Conservation (phyloP, 2,113 vertebrate genomes). For the Hyperoodon ampullatus region DNA sequence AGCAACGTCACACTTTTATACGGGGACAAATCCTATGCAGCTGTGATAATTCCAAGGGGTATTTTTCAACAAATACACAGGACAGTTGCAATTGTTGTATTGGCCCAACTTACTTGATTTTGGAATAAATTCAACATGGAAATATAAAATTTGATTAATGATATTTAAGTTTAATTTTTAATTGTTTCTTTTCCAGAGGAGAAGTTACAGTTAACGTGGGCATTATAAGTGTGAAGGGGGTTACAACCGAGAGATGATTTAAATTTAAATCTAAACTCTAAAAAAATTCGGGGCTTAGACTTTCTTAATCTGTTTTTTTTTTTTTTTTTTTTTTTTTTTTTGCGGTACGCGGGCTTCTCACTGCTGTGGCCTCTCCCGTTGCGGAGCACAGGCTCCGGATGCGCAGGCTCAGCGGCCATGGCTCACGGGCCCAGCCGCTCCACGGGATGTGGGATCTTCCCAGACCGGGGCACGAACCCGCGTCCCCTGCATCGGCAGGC, state of each 20-base stretch:
- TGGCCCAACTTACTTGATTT: background rate
- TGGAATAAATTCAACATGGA: background rate
- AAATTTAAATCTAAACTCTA: slow-evolving; percentile 29
- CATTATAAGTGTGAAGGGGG: background rate
- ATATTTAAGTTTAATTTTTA: slow-evolving; percentile 38
- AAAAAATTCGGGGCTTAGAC: background rate
- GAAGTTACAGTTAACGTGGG: background rate
- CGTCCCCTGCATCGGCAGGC: too few species aligned
- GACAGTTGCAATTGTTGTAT: background rate
- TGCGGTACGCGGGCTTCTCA: too few species aligned
- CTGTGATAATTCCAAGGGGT: background rate
- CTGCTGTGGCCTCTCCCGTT: too few species aligned
- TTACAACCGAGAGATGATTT: background rate
- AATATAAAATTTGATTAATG: slow-evolving; percentile 20
- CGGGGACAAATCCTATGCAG: background rate
- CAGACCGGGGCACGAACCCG: too few species aligned
- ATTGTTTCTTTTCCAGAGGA: background rate
- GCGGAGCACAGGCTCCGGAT: too few species aligned
- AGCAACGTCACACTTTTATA: background rate
- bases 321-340: too few species aligned
- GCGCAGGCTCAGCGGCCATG: too few species aligned
- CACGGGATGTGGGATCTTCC: too few species aligned
- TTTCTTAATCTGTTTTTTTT: background rate
- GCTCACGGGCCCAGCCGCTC: too few species aligned
- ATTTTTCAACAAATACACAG: background rate